Base-by-base conservation (phyloP, 1,140 invertebrate genomes). In the Ceratina australensis region DNA sequence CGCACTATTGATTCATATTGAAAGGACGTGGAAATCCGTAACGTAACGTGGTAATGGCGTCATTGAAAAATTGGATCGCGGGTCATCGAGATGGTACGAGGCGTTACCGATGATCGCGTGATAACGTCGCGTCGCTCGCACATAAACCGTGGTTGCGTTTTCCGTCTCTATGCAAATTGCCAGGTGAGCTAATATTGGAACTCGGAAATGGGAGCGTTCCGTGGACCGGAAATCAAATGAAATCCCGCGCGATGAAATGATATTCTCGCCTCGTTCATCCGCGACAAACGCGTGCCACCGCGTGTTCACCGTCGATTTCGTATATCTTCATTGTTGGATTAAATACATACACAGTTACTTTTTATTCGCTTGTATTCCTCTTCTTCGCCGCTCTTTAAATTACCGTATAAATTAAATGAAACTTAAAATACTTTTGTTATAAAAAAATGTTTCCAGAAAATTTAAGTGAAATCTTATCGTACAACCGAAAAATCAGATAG, bases 161-260 rank as follows among this genome's bases (percentile, higher is more conserved):
- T 83, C 76, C 86, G 83, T 89, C 87, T 88, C 84, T 87, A 91
- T 90, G 89, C 84, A 89, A 90, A 91, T 90, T 88, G 78, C 26
- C 79, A 73, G 73, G 73, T 80, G 85, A 90, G 86, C 83, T 88
- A 89, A 88, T 87, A 87, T 87, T 82, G 83, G 80, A 79, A 80
- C 74, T 52, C 85, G 89, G 87, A 91, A 91, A 90, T 88, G 80
- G 85, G 49, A 79, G 33, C 67, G 83, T 72, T 83, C 78, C 72
- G 84, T 79, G 78, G 79, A 81, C 83, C 87, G 89, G 88, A 90
- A 89, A 90, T 88, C 82, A 87, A 91, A 87, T 81, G 76, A 86
- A 87, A 74, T 87, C 83, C 71, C 60, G 49, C 52, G 52, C 83
- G 75, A 83, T 57, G 33, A 60, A 82, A 66, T 47, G 71, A 67